Percentiles rank a stretch among this genome's conserved stretches.
Evolutionary conservation across 1,140 invertebrate genomes (phyloP).

Genomic region (Leptinotarsa lineolata): DNA sequence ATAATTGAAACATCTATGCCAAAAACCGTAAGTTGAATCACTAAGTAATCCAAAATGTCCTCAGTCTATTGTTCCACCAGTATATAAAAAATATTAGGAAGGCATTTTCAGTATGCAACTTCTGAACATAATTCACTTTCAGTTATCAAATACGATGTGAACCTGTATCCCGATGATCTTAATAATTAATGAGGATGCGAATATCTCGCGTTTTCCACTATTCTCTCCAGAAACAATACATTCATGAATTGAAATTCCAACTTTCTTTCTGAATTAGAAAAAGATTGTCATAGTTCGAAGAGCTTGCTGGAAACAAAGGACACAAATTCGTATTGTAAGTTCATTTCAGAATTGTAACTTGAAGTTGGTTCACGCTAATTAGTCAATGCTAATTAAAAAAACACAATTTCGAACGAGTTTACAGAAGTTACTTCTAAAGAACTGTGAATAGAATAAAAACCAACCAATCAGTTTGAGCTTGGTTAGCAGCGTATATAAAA

Average conservation of each 20-base stretch:
- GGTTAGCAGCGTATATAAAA: constrained; percentile 13
- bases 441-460: constrained; percentile 23
- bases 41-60: too few species aligned
- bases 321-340: constrained; percentile 42
- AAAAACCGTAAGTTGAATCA: too few species aligned
- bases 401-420: constrained; percentile 42
- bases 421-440: constrained; percentile 27
- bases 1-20: too few species aligned
- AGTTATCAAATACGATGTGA: background rate
- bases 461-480: constrained; percentile 26
- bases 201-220: constrained; percentile 21
- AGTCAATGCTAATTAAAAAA: constrained; percentile 49
- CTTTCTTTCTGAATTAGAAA: constrained; percentile 32
- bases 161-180: constrained; percentile 4
- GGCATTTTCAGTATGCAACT: too few species aligned
- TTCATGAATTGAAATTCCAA: constrained; percentile 33
- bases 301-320: constrained; percentile 36
- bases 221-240: constrained; percentile 20
- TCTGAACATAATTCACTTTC: too few species aligned
- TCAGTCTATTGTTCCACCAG: too few species aligned
- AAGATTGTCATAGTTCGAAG: constrained; percentile 40
- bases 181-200: constrained; percentile 24
- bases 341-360: constrained; percentile 43
- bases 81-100: too few species aligned
- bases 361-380: constrained; percentile 47